Evolutionary conservation across 2,113 vertebrate species (phyloP).

Genomic region (Spheniscus mendiculus): DNA sequence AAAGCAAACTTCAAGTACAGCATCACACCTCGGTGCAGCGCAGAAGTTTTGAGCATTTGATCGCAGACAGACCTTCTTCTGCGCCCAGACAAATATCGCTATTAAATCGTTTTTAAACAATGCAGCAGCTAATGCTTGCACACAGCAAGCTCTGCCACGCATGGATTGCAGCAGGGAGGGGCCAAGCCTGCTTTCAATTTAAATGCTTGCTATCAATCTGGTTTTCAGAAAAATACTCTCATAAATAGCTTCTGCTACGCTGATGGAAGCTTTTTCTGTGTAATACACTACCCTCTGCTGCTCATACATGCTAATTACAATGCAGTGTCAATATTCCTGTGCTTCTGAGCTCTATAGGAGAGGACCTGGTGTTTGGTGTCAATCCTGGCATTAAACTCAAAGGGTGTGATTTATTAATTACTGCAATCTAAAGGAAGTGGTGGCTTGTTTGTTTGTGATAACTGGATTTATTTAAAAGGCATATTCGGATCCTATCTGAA

Average conservation of each 20-base stretch:
- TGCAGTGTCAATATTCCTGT: neutral
- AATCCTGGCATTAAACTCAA: neutral
- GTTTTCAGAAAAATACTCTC: neutral
- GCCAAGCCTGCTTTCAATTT: neutral
- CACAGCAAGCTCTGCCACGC: neutral
- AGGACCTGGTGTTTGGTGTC: neutral
- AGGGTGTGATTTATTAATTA: neutral
- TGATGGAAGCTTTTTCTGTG: neutral
- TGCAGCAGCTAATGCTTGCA: neutral
- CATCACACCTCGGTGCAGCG: accelerated
- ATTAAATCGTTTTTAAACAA: neutral
- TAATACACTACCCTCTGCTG: constrained; percentile 61
- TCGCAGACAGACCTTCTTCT: neutral
- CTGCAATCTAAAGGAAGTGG: neutral
- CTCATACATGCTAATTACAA: neutral
- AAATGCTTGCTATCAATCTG: neutral
- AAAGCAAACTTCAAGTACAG: neutral
- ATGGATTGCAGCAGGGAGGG: neutral
- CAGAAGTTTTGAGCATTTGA: neutral
- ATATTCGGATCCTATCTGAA: neutral
- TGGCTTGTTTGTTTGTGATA: neutral
- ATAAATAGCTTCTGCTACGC: neutral
- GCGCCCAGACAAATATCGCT: neutral
- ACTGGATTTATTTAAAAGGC: neutral
- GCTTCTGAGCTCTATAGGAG: neutral